Evolutionary conservation across 2,113 vertebrate species (phyloP).

Genomic region (Setophaga coronata): DNA sequence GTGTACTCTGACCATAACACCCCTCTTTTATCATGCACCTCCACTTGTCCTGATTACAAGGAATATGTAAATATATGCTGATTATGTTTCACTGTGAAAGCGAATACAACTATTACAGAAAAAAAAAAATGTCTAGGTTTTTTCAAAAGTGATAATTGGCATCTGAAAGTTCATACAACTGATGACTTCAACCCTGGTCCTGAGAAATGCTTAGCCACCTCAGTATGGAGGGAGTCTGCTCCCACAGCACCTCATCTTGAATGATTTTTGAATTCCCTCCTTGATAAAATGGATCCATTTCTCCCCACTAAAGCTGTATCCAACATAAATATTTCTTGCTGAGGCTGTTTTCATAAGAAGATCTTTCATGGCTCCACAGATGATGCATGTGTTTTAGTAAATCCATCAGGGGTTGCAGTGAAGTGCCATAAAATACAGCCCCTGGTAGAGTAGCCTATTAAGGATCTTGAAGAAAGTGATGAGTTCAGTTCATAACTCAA

Average conservation of each 20-base stretch:
- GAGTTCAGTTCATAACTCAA: background rate
- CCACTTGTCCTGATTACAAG: slow-evolving; percentile 60
- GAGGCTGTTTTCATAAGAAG: background rate
- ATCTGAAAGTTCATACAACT: background rate
- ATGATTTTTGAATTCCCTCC: background rate
- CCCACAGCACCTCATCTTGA: background rate
- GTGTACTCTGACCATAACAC: background rate
- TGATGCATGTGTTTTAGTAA: background rate
- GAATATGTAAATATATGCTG: slow-evolving; percentile 73
- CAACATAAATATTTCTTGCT: background rate
- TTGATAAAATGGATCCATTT: background rate
- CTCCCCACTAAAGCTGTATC: background rate
- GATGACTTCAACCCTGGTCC: background rate
- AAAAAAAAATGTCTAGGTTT: background rate
- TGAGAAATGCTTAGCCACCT: background rate
- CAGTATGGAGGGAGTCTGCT: background rate
- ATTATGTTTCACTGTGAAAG: slow-evolving; percentile 52
- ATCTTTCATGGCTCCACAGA: background rate
- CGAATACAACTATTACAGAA: slow-evolving; percentile 8
- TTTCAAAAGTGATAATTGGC: background rate
- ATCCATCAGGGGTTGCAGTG: background rate
- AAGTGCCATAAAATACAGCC: background rate
- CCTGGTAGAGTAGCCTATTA: background rate
- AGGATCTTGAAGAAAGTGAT: background rate
- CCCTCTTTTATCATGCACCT: background rate